These are phyloP conservation scores for Spongilla lacustris DNA, from an alignment of 37 sponge, comb jelly and placozoan species.

Conservation along the genomic window DNA sequence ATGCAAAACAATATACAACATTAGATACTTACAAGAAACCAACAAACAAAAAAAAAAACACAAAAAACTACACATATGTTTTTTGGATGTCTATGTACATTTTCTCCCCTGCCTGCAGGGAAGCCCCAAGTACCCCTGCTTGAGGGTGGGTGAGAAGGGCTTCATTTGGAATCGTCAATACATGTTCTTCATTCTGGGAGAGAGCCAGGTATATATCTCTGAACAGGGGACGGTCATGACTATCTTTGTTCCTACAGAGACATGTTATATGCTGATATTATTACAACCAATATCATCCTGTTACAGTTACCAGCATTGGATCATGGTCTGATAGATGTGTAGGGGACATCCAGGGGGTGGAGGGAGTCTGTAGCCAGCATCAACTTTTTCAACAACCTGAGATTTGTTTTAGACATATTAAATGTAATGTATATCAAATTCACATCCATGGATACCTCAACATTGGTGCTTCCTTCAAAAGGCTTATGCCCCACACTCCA, in stretches of 20 bases:
- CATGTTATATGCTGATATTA: background rate
- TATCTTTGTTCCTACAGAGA: background rate
- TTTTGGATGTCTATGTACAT: background rate
- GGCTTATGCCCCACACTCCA: constrained; percentile 27
- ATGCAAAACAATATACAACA: too few species aligned
- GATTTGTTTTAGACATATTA: background rate
- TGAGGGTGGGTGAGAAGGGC: background rate
- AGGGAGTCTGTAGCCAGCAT: background rate
- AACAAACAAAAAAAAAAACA: too few species aligned
- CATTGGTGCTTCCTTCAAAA: constrained; percentile 9
- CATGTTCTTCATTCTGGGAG: background rate
- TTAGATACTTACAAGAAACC: too few species aligned
- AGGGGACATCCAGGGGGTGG: constrained; percentile 3
- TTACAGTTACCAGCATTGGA: constrained; percentile 5
- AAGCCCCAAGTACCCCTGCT: background rate
- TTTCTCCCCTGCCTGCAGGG: background rate
- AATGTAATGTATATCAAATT: too few species aligned
- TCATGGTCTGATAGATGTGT: constrained; percentile 3
- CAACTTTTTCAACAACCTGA: background rate
- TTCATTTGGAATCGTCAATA: background rate
- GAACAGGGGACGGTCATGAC: background rate
- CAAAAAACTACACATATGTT: background rate
- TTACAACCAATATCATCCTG: background rate
- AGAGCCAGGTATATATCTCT: background rate
- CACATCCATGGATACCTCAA: background rate